A percentile compares a stretch with the other conserved stretches of the same genome.
phyloP scores from a whole-genome alignment of 2,113 vertebrate genomes.

The Australoheros scitulus region DNA sequence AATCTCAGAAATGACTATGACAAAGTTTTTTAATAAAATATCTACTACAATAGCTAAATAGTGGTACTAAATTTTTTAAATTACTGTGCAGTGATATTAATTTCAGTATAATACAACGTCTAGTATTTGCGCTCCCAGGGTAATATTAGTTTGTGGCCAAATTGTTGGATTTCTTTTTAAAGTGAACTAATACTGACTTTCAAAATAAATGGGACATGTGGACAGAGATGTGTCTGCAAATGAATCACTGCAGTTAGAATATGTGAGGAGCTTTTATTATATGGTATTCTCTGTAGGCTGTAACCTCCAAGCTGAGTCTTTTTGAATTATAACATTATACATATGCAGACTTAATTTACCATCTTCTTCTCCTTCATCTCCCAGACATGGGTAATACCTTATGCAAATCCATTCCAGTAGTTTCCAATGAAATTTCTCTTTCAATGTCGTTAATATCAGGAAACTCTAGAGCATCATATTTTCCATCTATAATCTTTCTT shows the following conservation, averaged over 20 bases:
- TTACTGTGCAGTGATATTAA: too few relatives aligned
- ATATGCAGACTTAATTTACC: constrained; percentile 6
- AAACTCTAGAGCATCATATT: constrained; percentile 24
- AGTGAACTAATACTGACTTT: background rate
- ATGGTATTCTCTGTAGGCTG: background rate
- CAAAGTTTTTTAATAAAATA: too few relatives aligned
- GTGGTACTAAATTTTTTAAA: too few relatives aligned
- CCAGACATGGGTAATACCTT: constrained; percentile 6
- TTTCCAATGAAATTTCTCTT: constrained; percentile 1
- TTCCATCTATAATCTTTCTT: constrained; percentile 47
- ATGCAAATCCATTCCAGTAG: constrained; percentile 12
- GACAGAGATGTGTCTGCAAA: background rate
- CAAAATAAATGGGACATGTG: too few relatives aligned
- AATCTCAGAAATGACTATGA: too few relatives aligned
- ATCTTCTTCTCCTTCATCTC: constrained; percentile 15
- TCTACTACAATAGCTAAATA: too few relatives aligned
- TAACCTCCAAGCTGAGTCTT: background rate
- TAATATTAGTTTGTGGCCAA: background rate
- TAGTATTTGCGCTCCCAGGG: background rate
- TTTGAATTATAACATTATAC: background rate
- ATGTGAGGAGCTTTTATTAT: background rate
- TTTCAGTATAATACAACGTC: too few relatives aligned
- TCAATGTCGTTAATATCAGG: constrained; percentile 33
- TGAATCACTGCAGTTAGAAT: background rate
- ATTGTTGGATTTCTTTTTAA: background rate